Conservation (phyloP, 2,113 vertebrate genomes). For the Notechis scutatus region DNA sequence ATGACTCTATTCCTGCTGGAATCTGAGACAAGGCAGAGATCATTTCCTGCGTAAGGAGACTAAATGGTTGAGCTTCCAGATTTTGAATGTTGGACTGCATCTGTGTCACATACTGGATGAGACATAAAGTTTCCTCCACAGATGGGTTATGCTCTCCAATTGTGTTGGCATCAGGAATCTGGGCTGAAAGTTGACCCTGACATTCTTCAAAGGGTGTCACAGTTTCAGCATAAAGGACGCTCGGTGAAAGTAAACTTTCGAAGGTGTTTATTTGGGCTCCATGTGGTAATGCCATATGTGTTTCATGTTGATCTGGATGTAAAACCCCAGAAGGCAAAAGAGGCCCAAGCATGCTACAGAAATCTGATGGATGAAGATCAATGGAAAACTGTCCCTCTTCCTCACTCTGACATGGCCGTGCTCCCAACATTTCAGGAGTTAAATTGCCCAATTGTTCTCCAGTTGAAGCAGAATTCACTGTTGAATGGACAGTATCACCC, state of each 20-base stretch:
- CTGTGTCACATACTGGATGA: slow-evolving; percentile 43
- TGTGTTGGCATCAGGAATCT: background rate
- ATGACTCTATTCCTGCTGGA: background rate
- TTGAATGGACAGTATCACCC: background rate
- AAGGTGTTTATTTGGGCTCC: background rate
- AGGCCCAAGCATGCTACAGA: background rate
- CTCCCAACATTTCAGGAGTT: background rate
- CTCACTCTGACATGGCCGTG: slow-evolving; percentile 3
- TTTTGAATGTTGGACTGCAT: slow-evolving; percentile 44
- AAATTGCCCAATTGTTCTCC: background rate
- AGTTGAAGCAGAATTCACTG: background rate
- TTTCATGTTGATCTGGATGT: background rate
- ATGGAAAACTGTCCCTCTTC: background rate
- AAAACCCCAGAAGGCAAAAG: slow-evolving; percentile 30
- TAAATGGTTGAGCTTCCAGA: background rate
- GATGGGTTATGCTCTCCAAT: background rate
- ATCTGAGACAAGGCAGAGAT: background rate
- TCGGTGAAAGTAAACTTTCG: background rate
- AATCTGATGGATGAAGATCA: background rate
- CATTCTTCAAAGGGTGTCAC: background rate
- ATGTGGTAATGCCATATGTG: background rate
- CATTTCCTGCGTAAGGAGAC: background rate
- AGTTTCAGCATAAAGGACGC: background rate
- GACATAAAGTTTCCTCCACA: background rate
- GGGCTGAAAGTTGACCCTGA: background rate